A percentile compares a stretch with the other conserved stretches of the same genome.
These are phyloP conservation scores for Leptodactylus fallax DNA, from an alignment of 2,797 vertebrate genomes.

Conservation along the genomic window DNA sequence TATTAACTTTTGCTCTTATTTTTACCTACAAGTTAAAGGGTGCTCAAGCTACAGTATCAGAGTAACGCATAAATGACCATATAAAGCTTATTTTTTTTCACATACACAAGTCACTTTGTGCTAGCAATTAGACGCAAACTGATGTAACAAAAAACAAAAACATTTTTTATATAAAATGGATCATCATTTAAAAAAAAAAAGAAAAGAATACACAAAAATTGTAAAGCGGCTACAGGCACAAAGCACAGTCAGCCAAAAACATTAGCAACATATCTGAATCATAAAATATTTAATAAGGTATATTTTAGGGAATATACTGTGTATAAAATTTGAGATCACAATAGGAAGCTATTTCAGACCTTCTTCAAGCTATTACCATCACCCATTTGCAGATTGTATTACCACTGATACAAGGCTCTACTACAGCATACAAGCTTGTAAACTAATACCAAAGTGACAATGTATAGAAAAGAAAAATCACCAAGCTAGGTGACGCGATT, in stretches of 20 bases:
- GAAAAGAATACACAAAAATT: slow-evolving; percentile 16
- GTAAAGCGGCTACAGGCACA: slow-evolving; percentile 48
- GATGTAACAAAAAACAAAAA: background rate
- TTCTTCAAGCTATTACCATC: slow-evolving; percentile 84
- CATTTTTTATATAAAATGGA: slow-evolving; percentile 9
- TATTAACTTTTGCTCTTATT: background rate
- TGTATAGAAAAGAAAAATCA: slow-evolving; percentile 75
- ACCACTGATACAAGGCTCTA: slow-evolving; percentile 85
- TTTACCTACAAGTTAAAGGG: background rate
- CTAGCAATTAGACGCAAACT: slow-evolving; percentile 42
- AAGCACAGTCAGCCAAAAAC: slow-evolving; percentile 66
- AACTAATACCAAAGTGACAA: slow-evolving; percentile 86
- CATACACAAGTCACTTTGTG: slow-evolving; percentile 31
- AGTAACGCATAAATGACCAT: background rate
- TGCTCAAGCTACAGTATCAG: background rate
- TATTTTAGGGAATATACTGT: slow-evolving; percentile 94
- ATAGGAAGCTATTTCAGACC: slow-evolving; percentile 90
- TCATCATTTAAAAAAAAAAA: slow-evolving; percentile 27
- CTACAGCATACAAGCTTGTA: slow-evolving; percentile 84
- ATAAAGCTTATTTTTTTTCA: background rate
- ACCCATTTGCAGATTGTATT: slow-evolving; percentile 75
- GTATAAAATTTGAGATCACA: slow-evolving; percentile 99
- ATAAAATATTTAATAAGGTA: slow-evolving; percentile 99
- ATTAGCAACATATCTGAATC: slow-evolving; percentile 82
- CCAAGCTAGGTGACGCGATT: slow-evolving; percentile 78